Evolutionary conservation across 2,797 vertebrate genomes (phyloP).

Genomic region (Pristis pectinata): DNA sequence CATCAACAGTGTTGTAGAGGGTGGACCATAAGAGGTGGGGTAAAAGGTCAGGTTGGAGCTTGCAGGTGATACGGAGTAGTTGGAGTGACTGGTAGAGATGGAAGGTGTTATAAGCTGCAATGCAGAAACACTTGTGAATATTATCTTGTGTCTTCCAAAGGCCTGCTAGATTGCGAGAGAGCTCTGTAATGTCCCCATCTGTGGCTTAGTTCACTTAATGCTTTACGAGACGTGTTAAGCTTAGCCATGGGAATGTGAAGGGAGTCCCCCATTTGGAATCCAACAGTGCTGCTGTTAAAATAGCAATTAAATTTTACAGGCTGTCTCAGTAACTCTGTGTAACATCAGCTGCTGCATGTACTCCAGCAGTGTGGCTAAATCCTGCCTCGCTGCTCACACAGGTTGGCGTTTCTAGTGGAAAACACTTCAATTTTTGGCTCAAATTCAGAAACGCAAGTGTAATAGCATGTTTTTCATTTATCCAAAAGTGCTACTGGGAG

Average conservation of each 20-base stretch:
- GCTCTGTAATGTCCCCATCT: no score
- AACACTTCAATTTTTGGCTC: neutral
- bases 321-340: neutral
- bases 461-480: neutral
- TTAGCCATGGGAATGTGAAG: neutral
- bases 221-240: neutral
- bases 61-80: neutral
- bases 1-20: neutral
- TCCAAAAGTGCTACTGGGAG: neutral
- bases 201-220: neutral
- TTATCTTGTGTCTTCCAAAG: neutral
- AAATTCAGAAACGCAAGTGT: neutral
- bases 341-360: neutral
- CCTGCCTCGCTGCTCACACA: neutral
- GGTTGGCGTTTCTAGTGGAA: neutral
- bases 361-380: neutral
- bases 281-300: neutral
- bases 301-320: neutral
- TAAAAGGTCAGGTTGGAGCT: neutral
- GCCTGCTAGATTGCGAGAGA: no score
- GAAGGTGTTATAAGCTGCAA: no score
- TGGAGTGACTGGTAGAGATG: neutral
- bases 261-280: neutral
- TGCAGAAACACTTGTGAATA: neutral
- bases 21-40: neutral